Evolutionary conservation across 2,113 vertebrate genomes (phyloP), one percentile per base, ranked within the genome.

Genomic region (Thymallus thymallus): DNA sequence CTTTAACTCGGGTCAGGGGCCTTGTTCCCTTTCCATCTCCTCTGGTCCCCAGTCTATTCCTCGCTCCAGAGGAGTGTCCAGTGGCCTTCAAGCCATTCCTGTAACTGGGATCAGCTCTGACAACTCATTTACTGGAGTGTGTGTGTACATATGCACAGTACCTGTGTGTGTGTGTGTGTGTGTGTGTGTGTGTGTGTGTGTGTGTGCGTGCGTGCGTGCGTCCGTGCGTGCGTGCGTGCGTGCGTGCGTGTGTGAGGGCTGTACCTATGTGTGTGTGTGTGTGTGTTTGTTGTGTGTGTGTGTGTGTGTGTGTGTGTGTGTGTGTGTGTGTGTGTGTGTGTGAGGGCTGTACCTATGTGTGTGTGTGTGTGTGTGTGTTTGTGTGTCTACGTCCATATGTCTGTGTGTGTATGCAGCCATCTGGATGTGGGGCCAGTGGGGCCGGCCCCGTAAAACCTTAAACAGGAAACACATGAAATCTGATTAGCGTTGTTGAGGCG

Each of bases 401-500:
- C 30, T 29, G 71, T 63, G 71, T 63, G 60, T 29, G 93, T 94
- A 93, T 88, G 92, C 88, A 91, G 93, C 91, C 94, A 94, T 89
- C 90, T 93, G 91, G 87, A 91, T 80, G 86, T 86, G 91, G 60
- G 92, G 89, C 91, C 85, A 91, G 90, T 91, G 88, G 82, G 85
- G 67, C 7, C 69, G 71, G 77, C 64, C 58, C 74, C 58, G 69
- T 84, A 93, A 94, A 84, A 94, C 89, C 93, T 94, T 92, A 93
- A 95, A 96, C 92, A 84, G 82, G 22, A 96, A 97, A 90, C 95
- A 96, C 94, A 95, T 95, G 95, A 90, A 86, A 88, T 90, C 92
- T 91, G 93, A 95, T 95, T 93, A 91, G 92, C 76, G 84, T 91
- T 89, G 93, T 85, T 91, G 87, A 92, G 89, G 92, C 91, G 93